These are phyloP conservation scores for Brachionus asplanchnoidis DNA, from an alignment of 1,140 invertebrate species.

Conservation along the genomic window DNA sequence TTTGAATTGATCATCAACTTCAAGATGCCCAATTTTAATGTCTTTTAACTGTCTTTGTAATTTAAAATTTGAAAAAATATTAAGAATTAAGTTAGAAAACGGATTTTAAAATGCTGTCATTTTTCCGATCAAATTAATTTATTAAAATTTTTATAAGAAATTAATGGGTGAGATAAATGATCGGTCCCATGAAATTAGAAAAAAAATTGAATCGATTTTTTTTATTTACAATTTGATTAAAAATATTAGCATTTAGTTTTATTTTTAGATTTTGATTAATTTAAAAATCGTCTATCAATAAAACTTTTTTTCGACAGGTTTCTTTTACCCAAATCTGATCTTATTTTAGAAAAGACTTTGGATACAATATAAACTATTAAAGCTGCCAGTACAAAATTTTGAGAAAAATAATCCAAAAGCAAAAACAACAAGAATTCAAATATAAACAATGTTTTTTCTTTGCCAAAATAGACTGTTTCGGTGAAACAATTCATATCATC, in stretches of 20 bases:
- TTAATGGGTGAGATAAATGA: too few relatives aligned
- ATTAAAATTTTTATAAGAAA: too few relatives aligned
- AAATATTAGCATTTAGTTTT: not conserved
- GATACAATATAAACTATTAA: slow-evolving; percentile 60
- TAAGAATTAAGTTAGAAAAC: too few relatives aligned
- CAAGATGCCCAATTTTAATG: too few relatives aligned
- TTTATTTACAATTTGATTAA: not conserved
- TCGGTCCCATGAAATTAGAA: too few relatives aligned
- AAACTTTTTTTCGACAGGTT: slow-evolving; percentile 68
- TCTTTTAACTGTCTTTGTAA: too few relatives aligned
- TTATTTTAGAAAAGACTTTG: slow-evolving; percentile 57
- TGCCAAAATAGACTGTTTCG: slow-evolving; percentile 63
- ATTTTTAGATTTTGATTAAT: slow-evolving; percentile 44
- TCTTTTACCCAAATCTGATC: slow-evolving; percentile 60
- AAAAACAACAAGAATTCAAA: slow-evolving; percentile 71
- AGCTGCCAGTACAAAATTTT: slow-evolving; percentile 64
- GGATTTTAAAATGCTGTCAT: too few relatives aligned
- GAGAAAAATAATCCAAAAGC: slow-evolving; percentile 63
- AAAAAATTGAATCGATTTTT: too few relatives aligned
- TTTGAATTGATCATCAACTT: too few relatives aligned
- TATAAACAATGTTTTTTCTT: slow-evolving; percentile 67
- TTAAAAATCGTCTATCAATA: slow-evolving; percentile 66
- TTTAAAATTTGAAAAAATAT: too few relatives aligned
- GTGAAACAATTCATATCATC: not conserved
- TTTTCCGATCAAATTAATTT: too few relatives aligned